Evolutionary conservation across 2,113 vertebrate genomes (phyloP).

Genomic region (Mus spicilegus): DNA sequence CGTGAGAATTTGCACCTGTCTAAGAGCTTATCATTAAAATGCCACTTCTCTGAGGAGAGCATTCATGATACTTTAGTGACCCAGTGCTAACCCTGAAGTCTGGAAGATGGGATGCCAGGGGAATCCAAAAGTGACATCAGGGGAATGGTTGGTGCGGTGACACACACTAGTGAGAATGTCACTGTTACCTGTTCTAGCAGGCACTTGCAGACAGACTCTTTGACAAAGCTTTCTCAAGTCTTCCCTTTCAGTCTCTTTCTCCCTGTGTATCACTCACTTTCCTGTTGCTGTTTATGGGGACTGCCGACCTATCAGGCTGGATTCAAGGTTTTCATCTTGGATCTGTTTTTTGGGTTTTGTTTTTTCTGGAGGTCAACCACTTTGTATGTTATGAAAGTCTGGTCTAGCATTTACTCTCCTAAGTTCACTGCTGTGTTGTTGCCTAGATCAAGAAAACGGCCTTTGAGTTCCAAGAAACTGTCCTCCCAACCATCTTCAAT

Average conservation of each 20-base stretch:
- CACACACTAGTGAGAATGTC: not conserved
- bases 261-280: not conserved
- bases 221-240: not conserved
- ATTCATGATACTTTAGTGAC: not conserved
- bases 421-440: not conserved
- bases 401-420: not conserved
- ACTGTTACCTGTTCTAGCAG: not conserved
- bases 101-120: not conserved
- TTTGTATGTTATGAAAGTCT: conserved; percentile 44
- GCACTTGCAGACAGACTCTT: not conserved
- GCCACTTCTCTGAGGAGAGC: conserved; percentile 7
- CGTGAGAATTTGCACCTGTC: not conserved
- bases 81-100: not conserved
- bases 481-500: not conserved
- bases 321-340: conserved; percentile 24
- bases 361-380: not conserved
- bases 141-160: not conserved
- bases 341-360: not conserved
- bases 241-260: not conserved
- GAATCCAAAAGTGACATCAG: not conserved
- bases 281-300: not conserved
- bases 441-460: not conserved
- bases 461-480: conserved; percentile 34
- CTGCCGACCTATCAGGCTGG: not conserved
- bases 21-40: not conserved